Evolutionary conservation across 2,888 invertebrate species (phyloP), one percentile per base, ranked within the genome.

Genomic region (Eulithis prunata): DNA sequence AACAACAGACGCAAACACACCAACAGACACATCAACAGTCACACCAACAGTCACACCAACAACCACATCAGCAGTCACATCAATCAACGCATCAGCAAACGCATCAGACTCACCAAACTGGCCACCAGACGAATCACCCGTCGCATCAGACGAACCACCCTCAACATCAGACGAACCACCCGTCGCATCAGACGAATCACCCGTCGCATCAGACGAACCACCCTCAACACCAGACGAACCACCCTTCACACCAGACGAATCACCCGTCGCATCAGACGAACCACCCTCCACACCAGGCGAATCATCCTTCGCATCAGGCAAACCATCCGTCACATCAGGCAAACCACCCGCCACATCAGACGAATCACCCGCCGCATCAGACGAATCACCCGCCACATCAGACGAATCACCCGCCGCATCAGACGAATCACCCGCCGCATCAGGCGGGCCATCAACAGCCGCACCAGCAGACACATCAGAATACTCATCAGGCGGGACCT

Each of bases 1-100:
- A 86, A 69, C 79, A 71, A 49, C 76, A 73, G n/a, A 80, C 72
- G 28, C 59, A 53, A 14, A 41, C 54, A 51, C 79, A 88, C 14
- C 82, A 51, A 21, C 49, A 84, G 38, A 82, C 83, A n/a, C 85
- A 88, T 41, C 80, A 72, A 32, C 57, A 32, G 73, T 81, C 79
- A 57, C 68, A 69, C 83, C 62, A 64, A 47, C 60, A 56, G 13
- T 14, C 60, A 10, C 65, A 61, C 21, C 62, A 64, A 41, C 60
- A 56, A 11, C 11, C 60, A 12, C 65, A 61, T 21, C 61, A 51
- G 13, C 54, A 53, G 36, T 28, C 54, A 51, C 79, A 88, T 14
- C 82, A 51, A 11, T 8, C 84, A 38, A 82, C 83, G 13, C 85
- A 88, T 53, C 79, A 88, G 21, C 82, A 84, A 36, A 81, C 83